Base-by-base conservation (phyloP, 2,797 vertebrate species). In the Crenuchus spilurus region DNA sequence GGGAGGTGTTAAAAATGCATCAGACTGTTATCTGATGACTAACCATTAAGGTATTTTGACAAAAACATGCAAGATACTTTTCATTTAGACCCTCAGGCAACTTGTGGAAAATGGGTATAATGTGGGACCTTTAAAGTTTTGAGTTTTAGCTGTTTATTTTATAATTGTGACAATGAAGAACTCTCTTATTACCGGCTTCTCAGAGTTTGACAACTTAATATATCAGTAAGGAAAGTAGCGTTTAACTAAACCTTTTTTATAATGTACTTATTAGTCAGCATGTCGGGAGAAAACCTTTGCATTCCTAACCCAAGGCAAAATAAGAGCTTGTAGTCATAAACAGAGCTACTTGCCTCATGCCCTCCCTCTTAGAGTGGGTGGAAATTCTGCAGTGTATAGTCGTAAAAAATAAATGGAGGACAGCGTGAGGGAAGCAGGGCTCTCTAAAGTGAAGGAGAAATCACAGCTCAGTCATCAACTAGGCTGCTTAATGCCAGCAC, bases 281-380 rank as follows among this genome's bases (percentile, higher is more conserved):
- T 72, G 48, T 68, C 83, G 86, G 87, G 81, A 83, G 66, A 81
- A 70, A 74, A 57, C 74, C 37, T 70, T 37, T 88, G 87, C 83
- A 63, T 63, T 63, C 60, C 60, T 63, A 49, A 35, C 13, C 60
- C 39, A 42, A 44, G 39, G 60, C 39, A 28, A 44, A 28, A 44
- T 44, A 44, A 42, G 24, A 8, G 39, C 37, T 22, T 63, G 58
- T 24, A 41, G 58, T 61, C 33, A 61, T 61, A 61, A 61, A 61
- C 14, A 33, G 30, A 58, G 35, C 35, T 61, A 61, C 37, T 28
- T 42, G 39, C 39, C 39, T 63, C 24, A 61, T 39, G 58, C 33
- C 58, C 20, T 61, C 35, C 55, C 31, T 37, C 35, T 61, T 24
- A 61, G 58, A 39, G 33, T 41, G 48, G 24, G 61, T 28, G 13